phyloP scores from a whole-genome alignment of 1,140 invertebrate species.

The Solen grandis region DNA sequence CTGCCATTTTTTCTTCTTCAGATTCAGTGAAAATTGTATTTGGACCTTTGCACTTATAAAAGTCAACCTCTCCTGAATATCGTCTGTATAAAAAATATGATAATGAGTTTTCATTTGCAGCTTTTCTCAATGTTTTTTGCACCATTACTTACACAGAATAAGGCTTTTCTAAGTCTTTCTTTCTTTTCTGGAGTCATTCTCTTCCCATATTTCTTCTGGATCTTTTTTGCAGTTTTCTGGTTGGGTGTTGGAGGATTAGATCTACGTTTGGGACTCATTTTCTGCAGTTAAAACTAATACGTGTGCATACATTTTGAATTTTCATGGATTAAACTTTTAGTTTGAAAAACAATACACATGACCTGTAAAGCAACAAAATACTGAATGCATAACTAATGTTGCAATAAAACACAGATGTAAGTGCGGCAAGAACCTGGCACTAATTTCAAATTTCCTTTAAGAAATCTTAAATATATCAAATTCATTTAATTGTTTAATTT shows the following conservation, averaged over 20 bases:
- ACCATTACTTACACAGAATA: constrained; percentile 2
- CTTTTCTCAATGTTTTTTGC: constrained; percentile 4
- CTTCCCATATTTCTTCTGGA: constrained; percentile 18
- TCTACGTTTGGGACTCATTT: constrained; percentile 26
- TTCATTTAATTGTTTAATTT: neutral
- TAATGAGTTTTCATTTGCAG: constrained; percentile 2
- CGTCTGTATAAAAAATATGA: constrained; percentile 16
- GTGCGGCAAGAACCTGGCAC: too few relatives aligned
- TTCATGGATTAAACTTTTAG: neutral
- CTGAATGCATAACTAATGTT: neutral
- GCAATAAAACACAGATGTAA: neutral
- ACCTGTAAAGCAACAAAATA: neutral
- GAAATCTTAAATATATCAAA: too few relatives aligned
- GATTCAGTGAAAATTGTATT: constrained; percentile 36
- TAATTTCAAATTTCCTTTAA: too few relatives aligned
- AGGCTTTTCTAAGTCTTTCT: constrained; percentile 19
- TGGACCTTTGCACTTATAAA: constrained; percentile 48
- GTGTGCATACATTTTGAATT: neutral
- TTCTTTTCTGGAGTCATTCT: constrained; percentile 23
- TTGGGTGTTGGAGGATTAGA: constrained; percentile 18
- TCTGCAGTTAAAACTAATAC: constrained; percentile 6
- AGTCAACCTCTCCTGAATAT: constrained; percentile 19
- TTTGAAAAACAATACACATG: too few relatives aligned
- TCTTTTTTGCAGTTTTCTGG: constrained; percentile 16
- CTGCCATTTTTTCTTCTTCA: constrained; percentile 53